Evolutionary conservation across 2,888 invertebrate species (phyloP), one percentile per base, ranked within the genome.

Genomic region (Proisotoma minuta): DNA sequence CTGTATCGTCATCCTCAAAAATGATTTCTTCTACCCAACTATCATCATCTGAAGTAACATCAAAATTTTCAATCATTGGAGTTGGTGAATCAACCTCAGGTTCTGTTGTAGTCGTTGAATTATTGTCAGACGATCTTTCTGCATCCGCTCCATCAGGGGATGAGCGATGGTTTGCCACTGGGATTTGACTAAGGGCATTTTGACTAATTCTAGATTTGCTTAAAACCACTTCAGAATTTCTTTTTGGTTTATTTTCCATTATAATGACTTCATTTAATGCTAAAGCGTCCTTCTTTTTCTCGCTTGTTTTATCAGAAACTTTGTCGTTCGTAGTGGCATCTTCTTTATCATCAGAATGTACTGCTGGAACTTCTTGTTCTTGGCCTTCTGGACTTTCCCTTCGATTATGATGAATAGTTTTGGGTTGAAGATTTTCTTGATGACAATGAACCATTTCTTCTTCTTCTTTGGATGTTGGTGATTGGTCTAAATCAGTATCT

Each of bases 21-120:
- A 68, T 63, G n/a, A 72, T 72, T 39, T 91, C 91, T 78, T 91
- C 91, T 68, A 91, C 91, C 91, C 91, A 91, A 66, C 91, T 91
- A 77, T 92, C 91, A 78, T 91, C 91, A 76, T 91, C 91, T 56
- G 91, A 70, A 39, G 70, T 70, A 15, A 70, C 70, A 60, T 70
- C 70, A 63, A 70, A 70, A 24, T 34, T 62, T 20, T 70, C 70
- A 24, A 68, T 50, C 3, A 65, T 59, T 22, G 68, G 66, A 2
- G 63, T 43, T 1, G 69, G 66, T 24, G 62, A 54, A 2, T 63
- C 63, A 12, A 57, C 60, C 22, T 66, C 67, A 15, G 59, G 63
- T 53, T 65, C 63, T 1, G 66, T 62, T 34, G 63, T 65, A n/a
- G 60, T 60, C 34, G 63, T 62, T 5, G 49, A 62, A 18, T 60